Evolutionary conservation across 2,113 vertebrate genomes (phyloP), one percentile per base, ranked within the genome.

Genomic region (Gnathonemus echidnorhynchus): DNA sequence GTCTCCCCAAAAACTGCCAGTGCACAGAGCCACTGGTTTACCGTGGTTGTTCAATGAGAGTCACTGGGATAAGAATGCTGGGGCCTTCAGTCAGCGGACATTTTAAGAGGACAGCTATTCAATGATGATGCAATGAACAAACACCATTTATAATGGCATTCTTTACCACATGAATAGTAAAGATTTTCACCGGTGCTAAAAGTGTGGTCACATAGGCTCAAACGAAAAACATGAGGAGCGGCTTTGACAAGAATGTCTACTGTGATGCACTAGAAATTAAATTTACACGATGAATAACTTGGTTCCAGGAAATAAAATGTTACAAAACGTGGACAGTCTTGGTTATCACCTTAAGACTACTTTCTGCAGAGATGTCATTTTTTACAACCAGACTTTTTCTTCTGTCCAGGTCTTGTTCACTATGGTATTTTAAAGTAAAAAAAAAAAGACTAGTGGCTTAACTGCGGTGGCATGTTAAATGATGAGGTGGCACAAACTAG

Each of bases 1-100:
- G 93, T 93, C 92, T 93, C 92, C 90, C 90, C 90, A 89, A 35
- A 85, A 90, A 88, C 93, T 85, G 89, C 49, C 87, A 92, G 88
- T 90, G 80, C 13, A 8, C 27, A 35, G 77, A 85, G 11, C 27
- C 27, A 89, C 74, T 35, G 49, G 31, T 86, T 62, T 62, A 46
- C 49, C 24, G 46, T 31, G 77, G 70, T 49, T 17, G 35, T 89
- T 42, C 46, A 52, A 31, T 31, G 62, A 27, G 58, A 70, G 62
- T 70, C 62, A 70, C 31, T 31, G 62, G n/a, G 62, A 31, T 70
- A 31, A 70, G 80, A 80, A 80, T 53, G 49, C 49, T 52, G 13
- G 4, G 86, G 24, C 86, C 45, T 49, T 49, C n/a, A 13, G 49
- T 50, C 48, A 31, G 58, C 46, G 15, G n/a, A 46, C 62, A 74